Base-by-base conservation (phyloP, 2,888 invertebrate species). In the Tanytarsus gracilentus region DNA sequence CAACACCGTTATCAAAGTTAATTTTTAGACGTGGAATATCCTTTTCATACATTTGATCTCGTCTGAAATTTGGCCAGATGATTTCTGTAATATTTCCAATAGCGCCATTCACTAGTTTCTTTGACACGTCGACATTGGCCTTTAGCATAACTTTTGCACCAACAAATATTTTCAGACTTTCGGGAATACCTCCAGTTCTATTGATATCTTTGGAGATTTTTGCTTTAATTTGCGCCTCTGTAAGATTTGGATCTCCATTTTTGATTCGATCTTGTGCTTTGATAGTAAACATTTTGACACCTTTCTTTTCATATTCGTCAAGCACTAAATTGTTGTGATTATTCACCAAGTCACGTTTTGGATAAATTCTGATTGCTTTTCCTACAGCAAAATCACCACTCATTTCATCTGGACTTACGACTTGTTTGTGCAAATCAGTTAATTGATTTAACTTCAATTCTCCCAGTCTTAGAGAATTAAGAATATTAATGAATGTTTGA, bases 51-150 rank as follows among this genome's bases (percentile, higher is more conserved):
- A 63, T 30, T 44, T 65, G 64, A 39, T 36, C 63, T 60, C 63
- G 53, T 8, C 64, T 61, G 56, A 63, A 64, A 59, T 36, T 36
- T n/a, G 64, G 64, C 65, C 65, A 65, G 6, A 64, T 63, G 9
- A 66, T 66, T 64, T 65, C 64, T 36, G 63, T 65, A 26, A 66
- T 65, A 59, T 61, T 36, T 27, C 64, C 64, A 23, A 65, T 66
- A 7, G 55, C 55, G 33, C 65, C 65, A 65, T 67, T 67, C 25
- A 66, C 63, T n/a, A 65, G 36, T 21, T 62, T 64, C 60, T 64
- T 64, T 4, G 48, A 50, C 8, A 66, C 64, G 62, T 66, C 63
- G 14, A 65, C 29, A 51, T 67, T 66, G 18, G 59, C 63, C 29
- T 65, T 25, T 30, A 67, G 63, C 66, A 66, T 65, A 1, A 67